phyloP scores from a whole-genome alignment of 1,140 invertebrate genomes.

The Hylaeus volcanicus region DNA sequence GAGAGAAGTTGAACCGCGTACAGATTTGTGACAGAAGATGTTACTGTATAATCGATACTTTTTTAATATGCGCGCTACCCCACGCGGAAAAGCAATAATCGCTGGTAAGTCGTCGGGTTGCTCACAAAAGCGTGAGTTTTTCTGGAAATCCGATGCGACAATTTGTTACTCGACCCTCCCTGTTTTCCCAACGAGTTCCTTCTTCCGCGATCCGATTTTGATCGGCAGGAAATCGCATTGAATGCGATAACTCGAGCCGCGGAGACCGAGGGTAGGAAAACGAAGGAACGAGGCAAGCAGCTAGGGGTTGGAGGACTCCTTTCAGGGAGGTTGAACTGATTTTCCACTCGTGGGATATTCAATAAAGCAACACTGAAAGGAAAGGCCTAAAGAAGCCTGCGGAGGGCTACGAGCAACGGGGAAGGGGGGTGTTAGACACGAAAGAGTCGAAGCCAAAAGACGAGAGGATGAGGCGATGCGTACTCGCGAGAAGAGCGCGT shows the following conservation, averaged over 20 bases:
- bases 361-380: conserved; percentile 78
- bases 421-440: conserved; percentile 48
- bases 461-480: conserved; percentile 38
- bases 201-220: conserved; percentile 69
- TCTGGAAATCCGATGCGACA: conserved; percentile 52
- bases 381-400: conserved; percentile 65
- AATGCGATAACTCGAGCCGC: conserved; percentile 72
- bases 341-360: conserved; percentile 80
- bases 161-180: conserved; percentile 51
- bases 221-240: conserved; percentile 74
- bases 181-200: conserved; percentile 27
- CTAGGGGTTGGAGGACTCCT: conserved; percentile 62
- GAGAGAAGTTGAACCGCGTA: too few relatives aligned
- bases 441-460: conserved; percentile 38
- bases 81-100: not conserved
- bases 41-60: not conserved
- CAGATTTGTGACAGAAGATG: too few relatives aligned
- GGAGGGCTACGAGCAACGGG: conserved; percentile 40
- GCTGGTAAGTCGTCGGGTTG: conserved; percentile 3
- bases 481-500: conserved; percentile 63
- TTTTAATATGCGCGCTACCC: not conserved
- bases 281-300: conserved; percentile 42
- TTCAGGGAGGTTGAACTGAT: conserved; percentile 77
- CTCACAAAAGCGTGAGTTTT: not conserved
- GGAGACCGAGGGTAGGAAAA: conserved; percentile 41